Base-by-base conservation (phyloP, 2,797 vertebrate species). In the Peromyscus melanophrys region DNA sequence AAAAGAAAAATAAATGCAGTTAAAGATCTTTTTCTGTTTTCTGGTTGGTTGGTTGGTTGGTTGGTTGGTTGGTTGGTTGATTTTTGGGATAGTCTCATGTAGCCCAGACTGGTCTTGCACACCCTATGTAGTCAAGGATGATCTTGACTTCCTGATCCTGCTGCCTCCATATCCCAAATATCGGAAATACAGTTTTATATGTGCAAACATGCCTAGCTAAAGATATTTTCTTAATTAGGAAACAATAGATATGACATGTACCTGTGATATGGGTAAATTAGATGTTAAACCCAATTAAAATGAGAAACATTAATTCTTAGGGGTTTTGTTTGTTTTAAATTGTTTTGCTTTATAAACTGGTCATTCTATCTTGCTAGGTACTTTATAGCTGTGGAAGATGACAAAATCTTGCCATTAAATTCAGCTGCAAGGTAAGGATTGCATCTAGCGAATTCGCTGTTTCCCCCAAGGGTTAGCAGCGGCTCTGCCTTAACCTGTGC, bases 351-450 rank as follows among this genome's bases (percentile, higher is more conserved):
- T 88, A 55, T 93, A 96, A 96, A 95, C 4, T 76, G 67, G 40
- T 80, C 69, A 14, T 94, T 92, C 17, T 97, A 88, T 96, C 96
- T 98, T 95, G 78, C 92, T 98, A 99, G 99, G 91, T 99, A 99
- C 97, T 99, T 99, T 90, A 98, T 99, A 94, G 99, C 99, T 94
- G 98, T 99, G 87, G 97, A 98, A 96, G 97, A 99, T 97, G 98
- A 99, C 94, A 99, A 98, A 97, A 99, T 99, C 82, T 96, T 97
- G 3, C 99, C 99, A 1, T 98, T 99, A 97, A 99, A 97, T 94
- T 97, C 99, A 92, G 95, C 98, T 59, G 98, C 99, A 98, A 99
- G 98, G 99, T 99, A 99, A 98, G 97, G 67, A 80, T 93, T 81
- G 10, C 59, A 97, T 83, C 91, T 84, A 59, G 34, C n/a, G 57